Evolutionary conservation across 2,888 invertebrate genomes (phyloP), one percentile per base, ranked within the genome.

Genomic region (Polydrusus pterygomalis): DNA sequence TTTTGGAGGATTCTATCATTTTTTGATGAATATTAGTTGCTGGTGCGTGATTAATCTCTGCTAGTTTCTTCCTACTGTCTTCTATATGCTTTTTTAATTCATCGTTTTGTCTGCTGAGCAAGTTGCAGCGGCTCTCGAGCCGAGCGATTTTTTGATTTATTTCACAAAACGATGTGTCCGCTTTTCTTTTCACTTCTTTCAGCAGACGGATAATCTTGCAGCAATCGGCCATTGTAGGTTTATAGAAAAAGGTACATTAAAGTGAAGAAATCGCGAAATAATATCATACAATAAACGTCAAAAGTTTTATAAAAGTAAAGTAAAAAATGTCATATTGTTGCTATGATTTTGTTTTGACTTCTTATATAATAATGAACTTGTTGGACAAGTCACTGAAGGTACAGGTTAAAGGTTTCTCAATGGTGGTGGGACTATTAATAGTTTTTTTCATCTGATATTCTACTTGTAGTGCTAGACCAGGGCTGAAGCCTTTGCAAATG

Each of bases 141-240:
- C 51, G 34, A 7, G 68, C 20, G 30, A 74, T 62, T 68, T 74
- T 74, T 5, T 60, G 20, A n/a, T 74, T 74, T 43, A 74, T 68
- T 20, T 68, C 68, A 25, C 18, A 34, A 40, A 70, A 70, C 2
- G 58, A 60, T 11, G 45, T 15, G 13, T 70, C 70, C 1, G 70
- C 70, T 47, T 60, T 70, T 40, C 70, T 56, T 60, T 70, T 70
- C 0, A 70, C 47, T 47, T 70, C 70, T 18, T 60, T 68, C 2
- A 68, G 25, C 3, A 70, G 18, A 8, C 63, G 62, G 43, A 70
- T 70, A 15, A 70, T 70, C 51, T 70, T 70, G 30, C 70, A 63
- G 17, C 70, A 70, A 25, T 70, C 70, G 11, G 70, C 51, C 70
- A 70, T 70, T 13, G 18, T 6, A 30, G 15, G 1, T 30, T 34